These are phyloP conservation scores for Linyphia triangularis DNA, from an alignment of 2,888 invertebrate genomes.

Conservation along the genomic window DNA sequence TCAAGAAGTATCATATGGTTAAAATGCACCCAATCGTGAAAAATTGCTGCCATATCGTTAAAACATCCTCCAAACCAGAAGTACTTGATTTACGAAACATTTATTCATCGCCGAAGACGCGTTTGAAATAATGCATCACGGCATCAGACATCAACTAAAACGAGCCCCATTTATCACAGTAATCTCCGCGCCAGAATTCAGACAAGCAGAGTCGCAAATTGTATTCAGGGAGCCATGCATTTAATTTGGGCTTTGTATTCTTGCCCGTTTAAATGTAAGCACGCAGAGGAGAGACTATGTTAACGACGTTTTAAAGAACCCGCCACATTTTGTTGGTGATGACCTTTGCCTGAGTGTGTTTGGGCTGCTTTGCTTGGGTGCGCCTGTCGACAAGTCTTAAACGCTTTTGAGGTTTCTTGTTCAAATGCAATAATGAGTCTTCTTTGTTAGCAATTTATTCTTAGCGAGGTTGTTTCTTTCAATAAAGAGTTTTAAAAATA, in stretches of 20 bases:
- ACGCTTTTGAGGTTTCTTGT: not conserved
- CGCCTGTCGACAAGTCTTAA: not conserved
- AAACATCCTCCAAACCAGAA: not conserved
- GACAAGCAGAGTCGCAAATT: constrained; percentile 49
- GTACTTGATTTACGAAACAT: constrained; percentile 61
- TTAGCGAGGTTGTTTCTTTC: no score
- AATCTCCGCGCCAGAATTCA: constrained; percentile 55
- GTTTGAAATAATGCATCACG: constrained; percentile 61
- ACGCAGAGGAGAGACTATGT: constrained; percentile 10
- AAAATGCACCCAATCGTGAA: no score
- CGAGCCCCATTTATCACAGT: constrained; percentile 54
- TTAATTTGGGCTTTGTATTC: constrained; percentile 67
- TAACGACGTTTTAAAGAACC: not conserved
- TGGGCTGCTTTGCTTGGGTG: not conserved
- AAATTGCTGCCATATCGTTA: no score
- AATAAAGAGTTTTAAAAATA: no score
- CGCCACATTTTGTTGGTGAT: not conserved
- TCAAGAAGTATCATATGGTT: no score
- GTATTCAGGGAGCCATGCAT: constrained; percentile 60
- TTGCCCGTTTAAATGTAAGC: constrained; percentile 39
- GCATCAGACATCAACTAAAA: constrained; percentile 8
- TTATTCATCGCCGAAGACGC: constrained; percentile 70
- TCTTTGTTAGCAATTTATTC: not conserved
- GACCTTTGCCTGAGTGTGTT: not conserved
- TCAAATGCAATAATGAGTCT: not conserved